A percentile compares a stretch with the other conserved stretches of the same genome.
Conservation (phyloP, 2,797 vertebrate species). For the Novumbra hubbsi region DNA sequence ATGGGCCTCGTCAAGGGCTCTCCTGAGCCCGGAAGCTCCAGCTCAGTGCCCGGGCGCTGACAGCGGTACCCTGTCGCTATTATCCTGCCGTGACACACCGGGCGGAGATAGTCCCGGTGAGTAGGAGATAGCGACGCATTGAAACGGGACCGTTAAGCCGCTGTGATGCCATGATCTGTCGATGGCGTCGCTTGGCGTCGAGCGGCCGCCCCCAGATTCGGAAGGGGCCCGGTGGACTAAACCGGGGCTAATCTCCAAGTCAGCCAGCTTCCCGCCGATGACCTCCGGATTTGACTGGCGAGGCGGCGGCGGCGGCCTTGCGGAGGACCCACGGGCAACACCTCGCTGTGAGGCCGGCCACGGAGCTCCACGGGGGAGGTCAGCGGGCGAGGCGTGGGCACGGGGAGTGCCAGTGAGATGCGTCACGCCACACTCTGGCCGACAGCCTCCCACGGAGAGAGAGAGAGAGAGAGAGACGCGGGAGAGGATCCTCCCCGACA, state of each 20-base stretch:
- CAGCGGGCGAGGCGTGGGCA: background rate
- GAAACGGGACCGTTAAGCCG: constrained; percentile 25
- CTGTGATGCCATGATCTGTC: constrained; percentile 2
- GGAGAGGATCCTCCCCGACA: background rate
- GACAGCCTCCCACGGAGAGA: background rate
- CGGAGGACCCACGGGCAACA: background rate
- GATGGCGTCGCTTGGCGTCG: constrained; percentile 10
- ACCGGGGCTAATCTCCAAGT: constrained; percentile 28
- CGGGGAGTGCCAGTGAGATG: background rate
- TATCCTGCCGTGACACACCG: background rate
- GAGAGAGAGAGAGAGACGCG: background rate
- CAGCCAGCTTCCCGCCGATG: constrained; percentile 25
- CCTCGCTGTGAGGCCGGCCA: too few species aligned
- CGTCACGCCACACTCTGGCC: background rate
- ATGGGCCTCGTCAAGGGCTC: background rate
- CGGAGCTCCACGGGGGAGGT: too few species aligned
- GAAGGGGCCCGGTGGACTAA: background rate
- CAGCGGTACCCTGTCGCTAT: background rate
- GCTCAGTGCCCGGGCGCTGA: background rate
- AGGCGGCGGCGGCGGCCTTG: background rate
- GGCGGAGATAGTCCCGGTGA: background rate
- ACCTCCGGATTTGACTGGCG: constrained; percentile 29
- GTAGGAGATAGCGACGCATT: constrained; percentile 13
- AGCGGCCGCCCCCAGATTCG: background rate
- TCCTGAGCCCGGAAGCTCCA: background rate